Conservation (phyloP, 2,797 vertebrate genomes). For the Gobio occitaniae region DNA sequence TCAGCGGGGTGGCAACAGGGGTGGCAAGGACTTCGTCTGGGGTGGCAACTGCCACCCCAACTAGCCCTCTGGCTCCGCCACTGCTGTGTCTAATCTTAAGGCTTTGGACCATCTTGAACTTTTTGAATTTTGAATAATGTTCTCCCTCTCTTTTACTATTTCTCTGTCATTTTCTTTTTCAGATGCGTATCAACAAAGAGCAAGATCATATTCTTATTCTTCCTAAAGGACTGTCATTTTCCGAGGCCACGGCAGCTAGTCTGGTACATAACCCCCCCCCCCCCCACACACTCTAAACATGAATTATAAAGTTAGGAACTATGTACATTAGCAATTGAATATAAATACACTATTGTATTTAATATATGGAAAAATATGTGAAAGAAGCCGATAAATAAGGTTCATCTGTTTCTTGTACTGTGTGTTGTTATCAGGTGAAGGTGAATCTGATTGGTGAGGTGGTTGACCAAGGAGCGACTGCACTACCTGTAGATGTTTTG, state of each 20-base stretch:
- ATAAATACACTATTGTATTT: background rate
- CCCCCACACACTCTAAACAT: slow-evolving; percentile 1
- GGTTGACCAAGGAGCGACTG: slow-evolving; percentile 90
- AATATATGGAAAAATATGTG: background rate
- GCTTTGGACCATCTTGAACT: background rate
- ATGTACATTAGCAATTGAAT: background rate
- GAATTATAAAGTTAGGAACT: background rate
- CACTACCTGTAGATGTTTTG: slow-evolving; percentile 84
- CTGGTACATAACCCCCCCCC: slow-evolving; percentile 80
- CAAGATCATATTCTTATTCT: slow-evolving; percentile 94
- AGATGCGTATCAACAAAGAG: slow-evolving; percentile 96
- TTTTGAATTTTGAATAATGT: background rate
- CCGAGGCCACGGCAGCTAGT: slow-evolving; percentile 93
- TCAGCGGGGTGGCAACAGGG: no score
- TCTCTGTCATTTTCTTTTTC: slow-evolving; percentile 27
- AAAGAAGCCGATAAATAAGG: background rate
- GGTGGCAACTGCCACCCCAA: no score
- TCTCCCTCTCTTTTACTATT: background rate
- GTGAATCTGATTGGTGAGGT: slow-evolving; percentile 95
- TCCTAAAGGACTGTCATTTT: slow-evolving; percentile 92
- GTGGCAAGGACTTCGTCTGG: no score
- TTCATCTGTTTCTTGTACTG: background rate
- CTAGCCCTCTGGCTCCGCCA: no score
- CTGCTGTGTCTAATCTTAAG: background rate
- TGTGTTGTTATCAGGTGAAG: slow-evolving; percentile 82